Base-by-base conservation (phyloP, 2,888 invertebrate genomes). In the Leucania comma region DNA sequence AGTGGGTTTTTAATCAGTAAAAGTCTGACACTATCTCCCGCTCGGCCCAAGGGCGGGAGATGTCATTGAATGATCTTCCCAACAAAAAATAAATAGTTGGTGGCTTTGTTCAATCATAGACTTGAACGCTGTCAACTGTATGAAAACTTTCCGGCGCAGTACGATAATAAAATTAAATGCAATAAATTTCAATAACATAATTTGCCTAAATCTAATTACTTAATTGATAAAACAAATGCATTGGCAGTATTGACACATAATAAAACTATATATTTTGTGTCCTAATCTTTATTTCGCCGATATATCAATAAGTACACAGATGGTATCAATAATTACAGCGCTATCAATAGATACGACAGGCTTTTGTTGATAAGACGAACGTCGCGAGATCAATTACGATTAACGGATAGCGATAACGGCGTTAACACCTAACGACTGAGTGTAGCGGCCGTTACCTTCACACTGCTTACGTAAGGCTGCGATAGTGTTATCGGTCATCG, bases 361-460 rank as follows among this genome's bases (percentile, higher is more conserved):
- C 67, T 74, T 81, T 68, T 62, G 67, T 46, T 68, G 70, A 70
- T 77, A 82, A 35, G 26, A 70, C 32, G 57, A 24, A 61, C 60
- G 56, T 75, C 73, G 77, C 72, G 73, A 83, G 77, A 84, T 78
- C 71, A 72, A 83, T 82, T 68, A 66, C 70, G 86, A 87, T 89
- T 90, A 91, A 91, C 90, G 91, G 87, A 87, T 89, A 88, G 82
- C 88, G 90, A 89, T 88, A 89, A 81, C 86, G 86, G 83, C 86
- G 89, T 86, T 87, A 87, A 81, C 82, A 86, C 85, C 62, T 85
- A 88, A 89, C 89, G 88, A 84, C 78, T 64, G 78, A 58, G 78
- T 66, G 61, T 89, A 87, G 89, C 90, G 89, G 89, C 87, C 91
- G 91, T 90, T 91, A 90, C 85, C 80, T 81, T 86, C 83, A 72